Base-by-base conservation (phyloP, 2,113 vertebrate genomes). In the Melospiza georgiana region DNA sequence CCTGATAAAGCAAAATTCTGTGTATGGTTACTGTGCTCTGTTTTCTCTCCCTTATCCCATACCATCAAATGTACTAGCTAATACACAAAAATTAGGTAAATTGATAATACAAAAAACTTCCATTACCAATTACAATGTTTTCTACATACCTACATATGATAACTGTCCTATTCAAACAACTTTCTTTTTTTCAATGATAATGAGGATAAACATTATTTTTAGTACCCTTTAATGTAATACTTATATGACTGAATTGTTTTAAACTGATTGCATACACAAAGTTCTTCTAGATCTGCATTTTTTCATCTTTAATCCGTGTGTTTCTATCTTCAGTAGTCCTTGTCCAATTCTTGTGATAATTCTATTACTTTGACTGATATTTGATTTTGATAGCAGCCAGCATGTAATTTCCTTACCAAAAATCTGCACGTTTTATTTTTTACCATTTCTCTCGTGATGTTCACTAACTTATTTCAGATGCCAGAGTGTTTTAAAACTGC, bases 401-500 rank as follows among this genome's bases (percentile, higher is more conserved):
- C 6, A 19, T 96, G 69, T 90, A 33, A 63, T 96, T 96, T 63
- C 75, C 43, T 95, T 93, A 94, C 43, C 9, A 95, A 96, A 96
- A 97, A 84, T 93, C 58, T 66, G 30, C 49, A 81, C 2, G 0
- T 96, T 97, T 97, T 93, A 69, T 94, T 96, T 96, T 67, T 75
- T 58, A 65, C 90, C 24, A 59, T 86, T 95, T 91, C 73, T 96
- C 91, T 67, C 94, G 90, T 92, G 84, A 95, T 93, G 82, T 90
- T 97, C 67, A 77, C 88, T 84, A 93, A 84, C 18, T 58, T 95
- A 88, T 88, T 96, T 96, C 77, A 69, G 35, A 93, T 89, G 84
- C 67, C 73, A 81, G 37, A 79, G 84, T 87, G 69, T 89, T 97
- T 97, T 87, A 96, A 95, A 96, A 97, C 75, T 92, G 66, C 96